A percentile compares a stretch with the other conserved stretches of the same genome.
Evolutionary conservation across 2,888 invertebrate genomes (phyloP).

Genomic region (Conchocele bisecta): DNA sequence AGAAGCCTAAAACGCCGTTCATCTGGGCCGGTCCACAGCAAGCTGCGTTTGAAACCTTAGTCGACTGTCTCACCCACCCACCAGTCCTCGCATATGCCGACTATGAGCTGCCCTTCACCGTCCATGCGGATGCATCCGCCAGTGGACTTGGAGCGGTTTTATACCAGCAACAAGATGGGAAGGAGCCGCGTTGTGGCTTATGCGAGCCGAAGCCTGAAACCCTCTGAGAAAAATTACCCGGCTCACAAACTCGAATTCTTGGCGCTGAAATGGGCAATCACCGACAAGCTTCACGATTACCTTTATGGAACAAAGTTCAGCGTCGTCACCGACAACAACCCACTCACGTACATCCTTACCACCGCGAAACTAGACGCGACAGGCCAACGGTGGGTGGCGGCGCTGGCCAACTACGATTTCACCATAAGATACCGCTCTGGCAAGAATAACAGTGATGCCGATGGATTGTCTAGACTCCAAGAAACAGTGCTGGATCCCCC

Average conservation of each 20-base stretch:
- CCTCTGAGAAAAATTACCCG: background rate
- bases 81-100: slow-evolving; percentile 13
- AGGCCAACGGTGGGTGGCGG: no score
- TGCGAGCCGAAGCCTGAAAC: background rate
- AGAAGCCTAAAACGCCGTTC: background rate
- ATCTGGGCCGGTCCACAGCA: background rate
- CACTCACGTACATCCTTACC: no score
- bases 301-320: slow-evolving; percentile 6
- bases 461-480: slow-evolving; percentile 1
- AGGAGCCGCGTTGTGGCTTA: background rate
- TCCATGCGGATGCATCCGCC: background rate
- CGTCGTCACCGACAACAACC: slow-evolving; percentile 1
- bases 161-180: background rate
- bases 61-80: background rate
- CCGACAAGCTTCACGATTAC: background rate
- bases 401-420: slow-evolving; percentile 9
- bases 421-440: slow-evolving; percentile 4
- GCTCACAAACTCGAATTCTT: background rate
- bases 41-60: background rate
- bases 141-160: slow-evolving; percentile 11
- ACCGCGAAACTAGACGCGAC: no score
- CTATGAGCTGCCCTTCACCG: background rate
- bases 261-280: background rate
- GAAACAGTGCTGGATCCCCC: no score
- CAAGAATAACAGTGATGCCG: background rate